A percentile compares a stretch with the other conserved stretches of the same genome.
These are phyloP conservation scores for Apteryx owenii DNA, from an alignment of 2,113 vertebrate species.

Conservation along the genomic window DNA sequence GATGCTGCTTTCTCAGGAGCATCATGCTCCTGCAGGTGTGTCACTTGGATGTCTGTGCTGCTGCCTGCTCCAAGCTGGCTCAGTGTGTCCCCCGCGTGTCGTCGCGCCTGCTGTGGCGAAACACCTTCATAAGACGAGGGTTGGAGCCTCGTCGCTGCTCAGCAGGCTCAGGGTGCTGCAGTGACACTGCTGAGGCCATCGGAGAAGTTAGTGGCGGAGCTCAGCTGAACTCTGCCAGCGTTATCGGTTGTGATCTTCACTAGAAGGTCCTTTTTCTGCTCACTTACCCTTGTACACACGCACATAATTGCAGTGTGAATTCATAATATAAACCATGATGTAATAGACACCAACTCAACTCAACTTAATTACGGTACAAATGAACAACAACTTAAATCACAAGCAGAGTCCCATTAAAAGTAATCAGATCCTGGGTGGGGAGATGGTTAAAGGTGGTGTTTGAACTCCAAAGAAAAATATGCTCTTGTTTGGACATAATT, in stretches of 20 bases:
- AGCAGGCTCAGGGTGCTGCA: neutral
- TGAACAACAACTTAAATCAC: slow-evolving; percentile 75
- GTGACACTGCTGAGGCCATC: neutral
- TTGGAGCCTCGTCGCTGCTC: neutral
- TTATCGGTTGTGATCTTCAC: slow-evolving; percentile 51
- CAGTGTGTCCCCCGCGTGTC: neutral
- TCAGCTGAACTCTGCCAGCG: neutral
- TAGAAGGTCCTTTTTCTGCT: slow-evolving; percentile 69
- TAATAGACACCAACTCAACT: slow-evolving; percentile 71
- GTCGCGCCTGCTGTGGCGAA: neutral
- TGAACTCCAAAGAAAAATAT: slow-evolving; percentile 68
- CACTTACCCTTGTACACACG: slow-evolving; percentile 60
- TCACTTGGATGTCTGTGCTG: neutral
- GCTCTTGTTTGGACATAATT: slow-evolving; percentile 68
- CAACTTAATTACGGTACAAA: slow-evolving; percentile 74
- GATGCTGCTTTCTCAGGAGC: neutral
- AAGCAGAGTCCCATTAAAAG: slow-evolving; percentile 72
- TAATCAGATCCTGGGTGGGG: slow-evolving; percentile 75
- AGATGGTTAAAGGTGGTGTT: slow-evolving; percentile 64
- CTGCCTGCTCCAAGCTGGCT: neutral
- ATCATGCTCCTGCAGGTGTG: neutral
- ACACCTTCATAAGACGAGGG: neutral
- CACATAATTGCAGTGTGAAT: slow-evolving; percentile 67
- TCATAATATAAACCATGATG: slow-evolving; percentile 73
- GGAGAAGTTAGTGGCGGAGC: neutral